Conservation (phyloP, 2,888 invertebrate genomes). For the Limenitis camilla region DNA sequence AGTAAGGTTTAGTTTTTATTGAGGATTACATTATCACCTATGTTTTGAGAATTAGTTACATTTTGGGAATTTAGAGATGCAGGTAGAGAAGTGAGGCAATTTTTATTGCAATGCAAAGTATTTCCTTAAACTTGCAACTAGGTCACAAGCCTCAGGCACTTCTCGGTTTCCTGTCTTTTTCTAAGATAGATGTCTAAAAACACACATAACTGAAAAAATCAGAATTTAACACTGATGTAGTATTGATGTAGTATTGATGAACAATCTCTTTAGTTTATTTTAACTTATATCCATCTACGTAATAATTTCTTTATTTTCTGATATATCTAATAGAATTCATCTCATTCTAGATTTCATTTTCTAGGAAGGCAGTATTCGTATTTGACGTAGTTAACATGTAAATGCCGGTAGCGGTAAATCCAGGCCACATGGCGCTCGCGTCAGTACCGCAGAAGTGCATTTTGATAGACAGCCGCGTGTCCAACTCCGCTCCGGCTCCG, state of each 20-base stretch:
- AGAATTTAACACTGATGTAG: no score
- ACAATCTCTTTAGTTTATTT: neutral
- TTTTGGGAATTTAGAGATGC: no score
- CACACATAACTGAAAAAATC: no score
- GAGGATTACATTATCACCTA: no score
- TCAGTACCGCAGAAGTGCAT: slow-evolving; percentile 58
- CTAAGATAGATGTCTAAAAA: no score
- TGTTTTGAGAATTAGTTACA: no score
- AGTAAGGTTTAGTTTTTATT: no score
- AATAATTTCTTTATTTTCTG: neutral
- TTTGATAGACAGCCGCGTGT: slow-evolving; percentile 60
- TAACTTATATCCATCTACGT: neutral
- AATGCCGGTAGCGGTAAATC: slow-evolving; percentile 61
- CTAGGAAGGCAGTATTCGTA: slow-evolving; percentile 7
- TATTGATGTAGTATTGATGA: neutral
- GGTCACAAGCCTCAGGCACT: no score
- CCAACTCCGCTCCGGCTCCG: slow-evolving; percentile 38
- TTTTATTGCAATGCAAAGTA: no score
- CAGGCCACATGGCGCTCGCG: slow-evolving; percentile 53
- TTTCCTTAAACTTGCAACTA: no score
- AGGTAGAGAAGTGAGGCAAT: no score
- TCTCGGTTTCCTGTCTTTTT: no score
- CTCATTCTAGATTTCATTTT: neutral
- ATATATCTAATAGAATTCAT: neutral
- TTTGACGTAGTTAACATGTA: slow-evolving; percentile 50